Evolutionary conservation across 2,888 invertebrate genomes (phyloP).

Genomic region (Chymomyza fuscimana): DNA sequence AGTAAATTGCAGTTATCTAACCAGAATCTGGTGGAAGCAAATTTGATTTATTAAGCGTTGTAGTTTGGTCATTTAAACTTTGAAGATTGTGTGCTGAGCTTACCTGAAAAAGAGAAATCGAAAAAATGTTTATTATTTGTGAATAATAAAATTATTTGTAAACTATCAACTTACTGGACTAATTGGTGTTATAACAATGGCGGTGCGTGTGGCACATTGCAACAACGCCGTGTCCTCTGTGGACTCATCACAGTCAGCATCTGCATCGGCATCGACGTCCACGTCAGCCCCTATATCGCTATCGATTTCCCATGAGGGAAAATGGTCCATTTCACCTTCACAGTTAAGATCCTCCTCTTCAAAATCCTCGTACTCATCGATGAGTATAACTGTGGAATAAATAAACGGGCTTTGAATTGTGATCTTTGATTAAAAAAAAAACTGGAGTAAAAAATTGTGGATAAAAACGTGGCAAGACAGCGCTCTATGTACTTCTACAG

Average conservation of each 20-base stretch:
- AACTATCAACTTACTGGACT: constrained; percentile 76
- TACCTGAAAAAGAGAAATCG: constrained; percentile 63
- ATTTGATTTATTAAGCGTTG: constrained; percentile 77
- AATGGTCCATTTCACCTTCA: constrained; percentile 80
- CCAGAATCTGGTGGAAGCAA: constrained; percentile 78
- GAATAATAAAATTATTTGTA: neutral
- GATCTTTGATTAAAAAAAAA: neutral
- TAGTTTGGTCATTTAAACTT: constrained; percentile 77
- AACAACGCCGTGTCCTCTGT: constrained; percentile 82
- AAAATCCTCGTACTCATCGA: constrained; percentile 80
- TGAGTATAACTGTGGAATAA: constrained; percentile 76
- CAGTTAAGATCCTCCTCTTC: constrained; percentile 80
- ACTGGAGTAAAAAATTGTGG: too few relatives aligned
- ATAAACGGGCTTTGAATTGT: neutral
- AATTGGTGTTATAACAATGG: constrained; percentile 81
- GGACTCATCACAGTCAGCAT: constrained; percentile 80
- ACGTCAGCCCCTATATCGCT: constrained; percentile 79
- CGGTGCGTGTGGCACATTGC: constrained; percentile 80
- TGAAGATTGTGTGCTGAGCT: constrained; percentile 79
- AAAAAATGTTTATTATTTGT: neutral
- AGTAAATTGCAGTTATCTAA: constrained; percentile 69
- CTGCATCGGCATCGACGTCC: constrained; percentile 78
- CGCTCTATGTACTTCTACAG: too few relatives aligned
- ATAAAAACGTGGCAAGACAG: too few relatives aligned
- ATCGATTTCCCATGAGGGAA: constrained; percentile 80